A percentile compares a stretch with the other conserved stretches of the same genome.
Evolutionary conservation across 1,140 invertebrate species (phyloP).

Genomic region (Drosophila arizonae): DNA sequence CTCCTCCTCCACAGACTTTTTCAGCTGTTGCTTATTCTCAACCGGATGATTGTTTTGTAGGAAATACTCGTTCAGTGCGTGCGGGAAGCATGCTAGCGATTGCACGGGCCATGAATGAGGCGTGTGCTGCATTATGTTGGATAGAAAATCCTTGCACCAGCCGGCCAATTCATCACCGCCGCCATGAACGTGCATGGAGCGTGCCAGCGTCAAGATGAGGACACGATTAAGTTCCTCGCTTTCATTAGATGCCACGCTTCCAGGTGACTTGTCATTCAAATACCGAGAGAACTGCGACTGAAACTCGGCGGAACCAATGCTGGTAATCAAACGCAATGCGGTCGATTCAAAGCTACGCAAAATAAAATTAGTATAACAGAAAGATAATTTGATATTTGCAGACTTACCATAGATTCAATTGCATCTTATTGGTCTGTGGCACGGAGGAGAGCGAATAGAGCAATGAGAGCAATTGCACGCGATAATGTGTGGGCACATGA

Average conservation of each 20-base stretch:
- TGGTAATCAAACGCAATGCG: constrained; percentile 94
- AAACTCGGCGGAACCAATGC: constrained; percentile 95
- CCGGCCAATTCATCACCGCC: constrained; percentile 86
- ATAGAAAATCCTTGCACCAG: constrained; percentile 95
- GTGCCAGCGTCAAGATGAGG: constrained; percentile 94
- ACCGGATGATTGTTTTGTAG: constrained; percentile 90
- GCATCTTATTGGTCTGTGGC: constrained; percentile 96
- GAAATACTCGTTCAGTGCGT: constrained; percentile 92
- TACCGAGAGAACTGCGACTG: constrained; percentile 94
- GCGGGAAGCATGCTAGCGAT: constrained; percentile 95
- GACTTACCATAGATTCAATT: constrained; percentile 91
- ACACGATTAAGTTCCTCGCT: constrained; percentile 97
- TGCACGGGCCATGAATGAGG: constrained; percentile 97
- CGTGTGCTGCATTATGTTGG: constrained; percentile 95
- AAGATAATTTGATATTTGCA: constrained; percentile 74
- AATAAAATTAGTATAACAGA: background rate
- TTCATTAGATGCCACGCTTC: constrained; percentile 92
- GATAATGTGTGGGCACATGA: constrained; percentile 97
- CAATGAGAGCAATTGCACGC: constrained; percentile 94
- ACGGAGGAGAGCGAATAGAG: constrained; percentile 94
- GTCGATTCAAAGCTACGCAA: constrained; percentile 91
- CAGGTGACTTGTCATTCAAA: constrained; percentile 89
- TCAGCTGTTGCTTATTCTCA: constrained; percentile 95
- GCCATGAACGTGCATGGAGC: constrained; percentile 96
- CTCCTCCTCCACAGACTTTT: constrained; percentile 96